Percentiles rank a stretch among this genome's conserved stretches.
Conservation (phyloP, 2,797 vertebrate species). For the Chiloscyllium punctatum region DNA sequence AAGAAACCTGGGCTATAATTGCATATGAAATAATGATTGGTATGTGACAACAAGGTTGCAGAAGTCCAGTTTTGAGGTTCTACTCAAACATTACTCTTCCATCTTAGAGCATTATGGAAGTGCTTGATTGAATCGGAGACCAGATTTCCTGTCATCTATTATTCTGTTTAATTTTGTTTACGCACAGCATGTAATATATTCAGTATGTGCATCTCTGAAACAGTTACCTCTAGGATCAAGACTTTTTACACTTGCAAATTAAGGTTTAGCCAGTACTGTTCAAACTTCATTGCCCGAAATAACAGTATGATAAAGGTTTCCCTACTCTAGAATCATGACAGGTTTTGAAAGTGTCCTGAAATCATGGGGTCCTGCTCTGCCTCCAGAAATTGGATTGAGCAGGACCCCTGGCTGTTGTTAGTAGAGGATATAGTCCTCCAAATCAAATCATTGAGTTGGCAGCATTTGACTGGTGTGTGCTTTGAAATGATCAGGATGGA, state of each 20-base stretch:
- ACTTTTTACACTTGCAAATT: background rate
- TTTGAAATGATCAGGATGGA: background rate
- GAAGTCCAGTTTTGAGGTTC: constrained; percentile 6
- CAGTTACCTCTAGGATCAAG: background rate
- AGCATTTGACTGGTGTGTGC: background rate
- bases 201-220: background rate
- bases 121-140: background rate
- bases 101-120: background rate
- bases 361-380: background rate
- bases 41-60: background rate
- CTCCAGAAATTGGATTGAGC: background rate
- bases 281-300: background rate
- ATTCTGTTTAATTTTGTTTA: background rate
- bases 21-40: background rate
- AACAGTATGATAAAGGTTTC: background rate
- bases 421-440: background rate
- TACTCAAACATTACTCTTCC: background rate
- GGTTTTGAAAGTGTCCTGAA: background rate
- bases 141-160: background rate
- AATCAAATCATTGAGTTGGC: background rate
- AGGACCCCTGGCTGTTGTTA: background rate
- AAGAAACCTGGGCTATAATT: background rate
- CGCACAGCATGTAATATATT: background rate
- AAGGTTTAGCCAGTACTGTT: background rate
- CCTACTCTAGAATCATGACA: background rate